These are phyloP conservation scores for Copsychus sechellarum DNA, from an alignment of 2,113 vertebrate species.

Conservation along the genomic window DNA sequence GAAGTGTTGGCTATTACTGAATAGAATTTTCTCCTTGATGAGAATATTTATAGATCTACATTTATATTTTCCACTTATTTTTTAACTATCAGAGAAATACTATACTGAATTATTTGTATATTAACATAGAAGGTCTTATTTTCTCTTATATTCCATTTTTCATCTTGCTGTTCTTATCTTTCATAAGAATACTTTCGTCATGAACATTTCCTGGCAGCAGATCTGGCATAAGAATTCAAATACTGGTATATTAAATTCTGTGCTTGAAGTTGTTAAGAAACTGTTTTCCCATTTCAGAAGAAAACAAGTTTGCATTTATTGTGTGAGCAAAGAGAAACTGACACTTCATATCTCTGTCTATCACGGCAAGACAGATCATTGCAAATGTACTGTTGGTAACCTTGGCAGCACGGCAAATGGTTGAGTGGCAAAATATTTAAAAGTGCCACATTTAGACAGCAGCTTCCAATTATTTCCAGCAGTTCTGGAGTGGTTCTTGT, in stretches of 20 bases:
- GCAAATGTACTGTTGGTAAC: neutral
- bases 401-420: neutral
- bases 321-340: neutral
- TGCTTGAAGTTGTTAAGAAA: slow-evolving; percentile 23
- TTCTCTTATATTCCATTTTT: neutral
- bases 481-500: neutral
- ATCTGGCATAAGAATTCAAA: neutral
- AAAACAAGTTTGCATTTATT: slow-evolving; percentile 14
- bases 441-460: neutral
- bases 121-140: neutral
- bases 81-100: neutral
- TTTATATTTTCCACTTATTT: neutral
- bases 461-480: neutral
- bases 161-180: slow-evolving; percentile 31
- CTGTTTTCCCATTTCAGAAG: neutral
- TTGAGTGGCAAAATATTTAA: neutral
- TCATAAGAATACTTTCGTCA: neutral
- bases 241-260: slow-evolving; percentile 41
- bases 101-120: neutral
- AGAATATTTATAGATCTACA: neutral
- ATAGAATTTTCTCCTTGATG: neutral
- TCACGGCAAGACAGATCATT: neutral
- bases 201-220: slow-evolving; percentile 17
- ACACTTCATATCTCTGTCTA: neutral
- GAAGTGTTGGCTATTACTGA: neutral